phyloP scores from a whole-genome alignment of 2,888 invertebrate genomes.

The Eilema griseolum region DNA sequence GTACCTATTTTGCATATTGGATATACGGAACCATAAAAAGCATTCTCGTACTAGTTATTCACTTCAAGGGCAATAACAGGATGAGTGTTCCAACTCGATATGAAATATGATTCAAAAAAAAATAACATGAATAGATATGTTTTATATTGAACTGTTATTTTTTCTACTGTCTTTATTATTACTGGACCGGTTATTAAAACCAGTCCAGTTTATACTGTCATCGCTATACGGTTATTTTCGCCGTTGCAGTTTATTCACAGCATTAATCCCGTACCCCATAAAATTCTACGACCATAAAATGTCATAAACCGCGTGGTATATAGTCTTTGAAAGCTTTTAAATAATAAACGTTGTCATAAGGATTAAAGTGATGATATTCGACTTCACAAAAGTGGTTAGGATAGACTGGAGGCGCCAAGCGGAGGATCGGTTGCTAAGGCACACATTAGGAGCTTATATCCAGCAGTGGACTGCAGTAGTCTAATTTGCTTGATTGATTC shows the following conservation, averaged over 20 bases:
- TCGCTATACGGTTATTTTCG: constrained; percentile 4
- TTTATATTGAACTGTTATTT: background rate
- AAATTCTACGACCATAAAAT: constrained; percentile 23
- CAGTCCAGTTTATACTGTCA: constrained; percentile 1
- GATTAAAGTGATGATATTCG: constrained; percentile 15
- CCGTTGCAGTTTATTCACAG: constrained; percentile 9
- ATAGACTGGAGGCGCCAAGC: too few relatives aligned
- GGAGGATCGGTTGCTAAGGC: too few relatives aligned
- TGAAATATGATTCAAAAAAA: background rate
- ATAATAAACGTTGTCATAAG: constrained; percentile 5
- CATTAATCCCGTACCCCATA: constrained; percentile 24
- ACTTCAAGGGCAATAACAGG: background rate
- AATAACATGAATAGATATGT: background rate
- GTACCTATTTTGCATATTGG: too few relatives aligned
- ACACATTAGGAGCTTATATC: too few relatives aligned
- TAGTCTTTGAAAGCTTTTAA: constrained; percentile 17
- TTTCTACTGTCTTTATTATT: background rate
- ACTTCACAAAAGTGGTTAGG: constrained; percentile 3
- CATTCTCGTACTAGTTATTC: too few relatives aligned
- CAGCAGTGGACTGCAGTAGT: too few relatives aligned
- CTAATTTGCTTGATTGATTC: too few relatives aligned
- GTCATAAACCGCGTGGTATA: constrained; percentile 19
- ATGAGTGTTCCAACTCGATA: background rate
- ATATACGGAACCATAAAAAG: too few relatives aligned
- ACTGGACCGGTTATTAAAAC: too few relatives aligned